Conservation (phyloP, 1,140 invertebrate genomes). For the Polypedilum vanderplanki region DNA sequence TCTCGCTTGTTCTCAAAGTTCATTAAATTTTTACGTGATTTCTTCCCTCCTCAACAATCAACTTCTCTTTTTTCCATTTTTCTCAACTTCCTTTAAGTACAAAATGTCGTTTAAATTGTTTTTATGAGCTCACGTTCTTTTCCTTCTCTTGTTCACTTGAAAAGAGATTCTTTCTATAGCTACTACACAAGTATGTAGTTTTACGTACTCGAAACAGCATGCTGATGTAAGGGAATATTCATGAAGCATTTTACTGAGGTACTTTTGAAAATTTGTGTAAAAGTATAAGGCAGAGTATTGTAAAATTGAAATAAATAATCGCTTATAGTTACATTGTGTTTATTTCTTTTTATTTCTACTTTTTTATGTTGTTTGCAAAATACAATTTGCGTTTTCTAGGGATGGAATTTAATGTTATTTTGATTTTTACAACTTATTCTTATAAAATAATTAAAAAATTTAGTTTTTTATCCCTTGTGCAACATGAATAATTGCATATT, state of each 20-base stretch:
- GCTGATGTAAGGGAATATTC: not conserved
- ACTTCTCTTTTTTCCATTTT: not conserved
- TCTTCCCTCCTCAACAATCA: not conserved
- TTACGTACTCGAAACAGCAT: not conserved
- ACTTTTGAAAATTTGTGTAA: not conserved
- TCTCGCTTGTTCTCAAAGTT: not conserved
- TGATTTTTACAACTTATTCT: no score
- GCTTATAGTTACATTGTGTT: constrained; percentile 1
- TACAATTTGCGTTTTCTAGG: not conserved
- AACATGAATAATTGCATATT: not conserved
- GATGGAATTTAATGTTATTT: not conserved
- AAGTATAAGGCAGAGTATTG: not conserved
- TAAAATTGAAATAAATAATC: not conserved
- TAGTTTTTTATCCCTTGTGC: not conserved
- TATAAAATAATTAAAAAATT: no score
- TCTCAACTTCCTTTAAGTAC: not conserved
- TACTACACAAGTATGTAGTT: not conserved
- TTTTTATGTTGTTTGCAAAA: not conserved
- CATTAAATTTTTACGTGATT: constrained; percentile 19
- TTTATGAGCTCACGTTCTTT: constrained; percentile 7
- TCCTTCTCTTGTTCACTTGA: not conserved
- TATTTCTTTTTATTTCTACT: not conserved
- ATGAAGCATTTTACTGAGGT: not conserved
- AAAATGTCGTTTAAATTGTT: constrained; percentile 19
- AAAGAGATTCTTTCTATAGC: not conserved